Base-by-base conservation (phyloP, 2,888 invertebrate species). In the Lottia scabra region DNA sequence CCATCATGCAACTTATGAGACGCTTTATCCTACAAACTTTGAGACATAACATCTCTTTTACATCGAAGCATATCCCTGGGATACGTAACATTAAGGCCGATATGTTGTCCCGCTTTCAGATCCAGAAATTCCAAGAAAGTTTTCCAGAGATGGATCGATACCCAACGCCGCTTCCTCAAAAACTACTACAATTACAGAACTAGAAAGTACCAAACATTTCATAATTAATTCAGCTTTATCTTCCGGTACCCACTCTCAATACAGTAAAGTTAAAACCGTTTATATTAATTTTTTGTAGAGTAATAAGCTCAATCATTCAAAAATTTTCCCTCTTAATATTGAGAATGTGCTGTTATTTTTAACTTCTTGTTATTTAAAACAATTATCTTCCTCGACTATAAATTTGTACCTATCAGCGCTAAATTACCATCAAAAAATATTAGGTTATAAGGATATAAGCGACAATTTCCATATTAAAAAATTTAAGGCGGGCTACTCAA, bases 1-100 rank as follows among this genome's bases (percentile, higher is more conserved):
- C 16, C 13, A 44, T 65, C 13, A 73, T 70, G 73, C 46, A 45
- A 44, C 45, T 70, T 15, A 16, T 73, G 13, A 10, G 73, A 15
- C 15, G 46, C 13, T 66, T 73, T 12, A 66, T 70, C 13, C 12
- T 73, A 4, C n/a, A 5, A 27, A n/a, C 65, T 23, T 26, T 70
- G 15, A 16, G 48, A 16, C 19, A 30, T 38, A 73, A 69, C 45
- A 68, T 72, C 13, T 16, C 16, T 46, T 46, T 46, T 16, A 46
- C 15, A 46, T 15, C 46, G n/a, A n/a, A 4, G 15, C 46, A 46
- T 46, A 16, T 46, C 46, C 46, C 2, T 15, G 46, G 46, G n/a
- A n/a, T n/a, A n/a, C n/a, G n/a, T n/a, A n/a, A n/a, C n/a, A n/a
- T n/a, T n/a, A n/a, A n/a, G n/a, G n/a, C n/a, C n/a, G n/a, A n/a